These are phyloP conservation scores for Adineta ricciae DNA, from an alignment of 2,888 invertebrate genomes.

Conservation along the genomic window DNA sequence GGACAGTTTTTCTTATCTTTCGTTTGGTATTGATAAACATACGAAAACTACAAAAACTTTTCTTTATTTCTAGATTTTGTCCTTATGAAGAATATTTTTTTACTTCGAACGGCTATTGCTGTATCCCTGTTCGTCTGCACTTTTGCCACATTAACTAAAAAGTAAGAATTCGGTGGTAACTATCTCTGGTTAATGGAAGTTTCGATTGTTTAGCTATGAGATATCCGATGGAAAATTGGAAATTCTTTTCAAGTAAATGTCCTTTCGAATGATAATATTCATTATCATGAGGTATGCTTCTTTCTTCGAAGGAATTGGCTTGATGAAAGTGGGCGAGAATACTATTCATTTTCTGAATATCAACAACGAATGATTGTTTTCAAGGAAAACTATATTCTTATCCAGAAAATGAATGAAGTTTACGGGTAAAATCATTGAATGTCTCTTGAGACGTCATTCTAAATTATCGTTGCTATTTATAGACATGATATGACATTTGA, in stretches of 20 bases:
- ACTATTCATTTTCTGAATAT: slow-evolving; percentile 17
- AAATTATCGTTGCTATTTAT: background rate
- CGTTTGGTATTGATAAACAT: background rate
- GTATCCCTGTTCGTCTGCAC: background rate
- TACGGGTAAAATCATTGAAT: background rate
- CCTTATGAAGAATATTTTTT: background rate
- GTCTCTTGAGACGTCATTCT: background rate
- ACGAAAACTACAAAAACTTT: background rate
- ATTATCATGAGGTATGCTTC: background rate
- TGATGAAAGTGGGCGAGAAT: background rate
- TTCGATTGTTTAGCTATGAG: background rate
- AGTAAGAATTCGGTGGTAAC: background rate
- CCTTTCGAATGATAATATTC: background rate
- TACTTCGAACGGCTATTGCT: background rate
- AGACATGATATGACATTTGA: slow-evolving; percentile 36
- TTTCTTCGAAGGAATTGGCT: slow-evolving; percentile 24
- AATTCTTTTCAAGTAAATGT: background rate
- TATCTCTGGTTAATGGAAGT: background rate
- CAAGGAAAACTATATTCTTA: slow-evolving; percentile 22
- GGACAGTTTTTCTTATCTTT: background rate
- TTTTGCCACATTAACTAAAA: background rate
- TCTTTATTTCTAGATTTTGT: background rate
- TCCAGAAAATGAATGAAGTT: slow-evolving; percentile 28
- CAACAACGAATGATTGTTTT: slow-evolving; percentile 19
- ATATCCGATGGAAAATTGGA: background rate